These are phyloP conservation scores for Thalassoma bifasciatum DNA, from an alignment of 2,113 vertebrate species.

Conservation along the genomic window DNA sequence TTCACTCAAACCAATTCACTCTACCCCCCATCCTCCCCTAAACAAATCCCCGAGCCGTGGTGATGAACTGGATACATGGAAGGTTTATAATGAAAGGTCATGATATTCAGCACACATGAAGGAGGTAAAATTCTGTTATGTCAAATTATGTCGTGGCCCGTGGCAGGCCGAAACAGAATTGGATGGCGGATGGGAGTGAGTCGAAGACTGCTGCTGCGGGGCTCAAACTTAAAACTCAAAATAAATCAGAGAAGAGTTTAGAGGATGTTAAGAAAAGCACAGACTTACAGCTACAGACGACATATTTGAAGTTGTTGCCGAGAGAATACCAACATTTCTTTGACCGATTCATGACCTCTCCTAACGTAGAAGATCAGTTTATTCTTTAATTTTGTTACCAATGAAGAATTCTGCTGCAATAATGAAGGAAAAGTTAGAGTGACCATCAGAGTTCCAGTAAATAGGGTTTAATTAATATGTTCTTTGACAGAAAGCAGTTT, in stretches of 20 bases:
- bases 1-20: conserved; percentile 62
- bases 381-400: no score
- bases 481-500: background rate
- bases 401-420: no score
- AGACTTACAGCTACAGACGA: background rate
- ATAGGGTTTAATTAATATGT: background rate
- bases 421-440: no score
- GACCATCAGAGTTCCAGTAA: background rate
- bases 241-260: conserved; percentile 32
- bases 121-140: conserved; percentile 58
- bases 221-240: conserved; percentile 40
- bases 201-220: conserved; percentile 29
- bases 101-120: conserved; percentile 57
- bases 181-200: conserved; percentile 45
- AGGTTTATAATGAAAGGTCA: conserved; percentile 76
- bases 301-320: conserved; percentile 6
- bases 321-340: background rate
- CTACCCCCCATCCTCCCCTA: background rate
- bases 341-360: no score
- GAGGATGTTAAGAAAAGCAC: conserved; percentile 5
- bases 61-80: conserved; percentile 67
- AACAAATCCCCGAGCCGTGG: conserved; percentile 64
- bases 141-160: conserved; percentile 72
- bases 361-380: no score
- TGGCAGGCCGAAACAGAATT: conserved; percentile 67